phyloP scores from a whole-genome alignment of 2,113 vertebrate genomes.

The Oxyura jamaicensis region DNA sequence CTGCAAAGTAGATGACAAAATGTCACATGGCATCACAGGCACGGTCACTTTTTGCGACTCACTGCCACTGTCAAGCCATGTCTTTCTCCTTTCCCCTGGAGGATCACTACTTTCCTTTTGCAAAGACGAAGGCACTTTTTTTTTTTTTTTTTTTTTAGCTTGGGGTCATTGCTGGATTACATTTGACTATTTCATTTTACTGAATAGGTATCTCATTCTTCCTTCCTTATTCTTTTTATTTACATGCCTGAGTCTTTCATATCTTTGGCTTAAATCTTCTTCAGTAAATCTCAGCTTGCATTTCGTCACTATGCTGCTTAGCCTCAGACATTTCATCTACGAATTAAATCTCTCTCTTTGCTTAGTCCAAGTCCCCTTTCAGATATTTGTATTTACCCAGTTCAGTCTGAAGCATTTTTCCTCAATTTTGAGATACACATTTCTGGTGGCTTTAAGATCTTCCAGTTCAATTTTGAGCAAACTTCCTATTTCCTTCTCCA shows the following conservation, averaged over 20 bases:
- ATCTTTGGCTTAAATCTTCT: background rate
- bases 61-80: background rate
- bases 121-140: background rate
- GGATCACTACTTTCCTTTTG: background rate
- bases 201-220: background rate
- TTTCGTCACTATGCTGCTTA: background rate
- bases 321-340: background rate
- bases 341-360: background rate
- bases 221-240: background rate
- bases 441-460: background rate
- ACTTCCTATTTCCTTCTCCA: background rate
- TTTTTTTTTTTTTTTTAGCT: background rate
- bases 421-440: background rate
- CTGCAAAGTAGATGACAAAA: background rate
- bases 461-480: background rate
- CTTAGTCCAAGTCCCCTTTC: background rate
- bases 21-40: background rate
- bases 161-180: background rate
- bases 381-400: background rate
- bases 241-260: background rate
- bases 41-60: background rate
- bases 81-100: background rate
- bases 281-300: background rate
- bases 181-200: background rate
- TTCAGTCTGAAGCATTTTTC: background rate